phyloP scores from a whole-genome alignment of 30 jellyfish, hydroid and myxozoan species.

The Calvadosia cruxmelitensis region DNA sequence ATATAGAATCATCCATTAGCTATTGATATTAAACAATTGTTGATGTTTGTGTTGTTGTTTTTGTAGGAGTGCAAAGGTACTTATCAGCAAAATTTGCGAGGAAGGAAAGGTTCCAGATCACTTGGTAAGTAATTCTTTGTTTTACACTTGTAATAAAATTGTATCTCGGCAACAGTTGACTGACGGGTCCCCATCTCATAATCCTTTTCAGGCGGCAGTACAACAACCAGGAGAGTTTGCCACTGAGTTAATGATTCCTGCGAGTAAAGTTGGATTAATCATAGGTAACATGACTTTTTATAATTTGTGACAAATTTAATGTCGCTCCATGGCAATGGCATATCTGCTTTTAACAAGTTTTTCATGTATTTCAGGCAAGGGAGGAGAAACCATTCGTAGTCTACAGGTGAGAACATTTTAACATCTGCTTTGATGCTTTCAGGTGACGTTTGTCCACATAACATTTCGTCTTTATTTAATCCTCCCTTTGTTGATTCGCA shows the following conservation, averaged over 20 bases:
- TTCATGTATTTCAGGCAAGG: slow-evolving; percentile 48
- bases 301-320: background rate
- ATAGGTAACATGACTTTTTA: slow-evolving; percentile 48
- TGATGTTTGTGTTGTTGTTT: too few relatives aligned
- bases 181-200: background rate
- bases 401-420: slow-evolving; percentile 44
- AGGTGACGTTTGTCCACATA: too few relatives aligned
- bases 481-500: too few relatives aligned
- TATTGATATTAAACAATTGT: too few relatives aligned
- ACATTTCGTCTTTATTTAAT: too few relatives aligned
- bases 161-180: background rate
- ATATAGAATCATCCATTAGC: too few relatives aligned
- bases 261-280: slow-evolving; percentile 87
- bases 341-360: background rate
- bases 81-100: slow-evolving; percentile 40
- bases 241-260: slow-evolving; percentile 72
- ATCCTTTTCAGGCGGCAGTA: slow-evolving; percentile 4
- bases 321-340: background rate
- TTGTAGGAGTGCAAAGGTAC: slow-evolving; percentile 62
- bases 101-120: slow-evolving; percentile 96
- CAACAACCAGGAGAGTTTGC: slow-evolving; percentile 71
- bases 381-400: slow-evolving; percentile 89
- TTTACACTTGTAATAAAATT: background rate
- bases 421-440: background rate
- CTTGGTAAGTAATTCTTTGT: slow-evolving; percentile 69